A percentile compares a stretch with the other conserved stretches of the same genome.
phyloP scores from a whole-genome alignment of 2,113 vertebrate genomes.

The Pterocles burchelli region DNA sequence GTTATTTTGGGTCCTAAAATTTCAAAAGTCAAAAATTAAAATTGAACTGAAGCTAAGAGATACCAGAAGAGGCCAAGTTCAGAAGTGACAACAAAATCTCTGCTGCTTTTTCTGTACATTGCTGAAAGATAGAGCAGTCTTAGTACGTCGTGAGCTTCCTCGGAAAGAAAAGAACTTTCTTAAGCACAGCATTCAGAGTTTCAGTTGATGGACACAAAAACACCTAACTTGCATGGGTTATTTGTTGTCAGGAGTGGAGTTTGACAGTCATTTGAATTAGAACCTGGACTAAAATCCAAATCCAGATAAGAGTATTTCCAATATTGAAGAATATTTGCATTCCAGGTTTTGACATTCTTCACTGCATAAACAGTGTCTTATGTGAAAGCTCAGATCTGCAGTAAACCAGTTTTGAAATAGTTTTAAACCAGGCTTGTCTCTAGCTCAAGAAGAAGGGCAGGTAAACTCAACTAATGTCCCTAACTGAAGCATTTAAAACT shows the following conservation, averaged over 20 bases:
- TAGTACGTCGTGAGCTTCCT: not conserved
- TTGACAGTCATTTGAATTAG: not conserved
- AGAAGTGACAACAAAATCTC: not conserved
- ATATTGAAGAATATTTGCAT: slow-evolving; percentile 13
- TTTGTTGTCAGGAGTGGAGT: not conserved
- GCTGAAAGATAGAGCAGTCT: not conserved
- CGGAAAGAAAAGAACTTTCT: not conserved
- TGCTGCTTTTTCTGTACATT: not conserved
- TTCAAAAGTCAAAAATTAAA: slow-evolving; percentile 20
- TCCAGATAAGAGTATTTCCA: slow-evolving; percentile 23
- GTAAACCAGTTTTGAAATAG: not conserved
- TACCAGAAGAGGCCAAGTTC: not conserved
- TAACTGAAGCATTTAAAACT: not conserved
- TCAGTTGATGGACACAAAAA: not conserved
- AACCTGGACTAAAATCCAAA: not conserved
- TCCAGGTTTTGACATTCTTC: slow-evolving; percentile 26
- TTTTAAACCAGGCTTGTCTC: not conserved
- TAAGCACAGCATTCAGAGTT: not conserved
- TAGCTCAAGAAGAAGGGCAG: not conserved
- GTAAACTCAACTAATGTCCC: not conserved
- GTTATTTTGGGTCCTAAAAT: slow-evolving; percentile 93
- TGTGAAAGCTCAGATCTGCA: not conserved
- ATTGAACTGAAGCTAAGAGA: not conserved
- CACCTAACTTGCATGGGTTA: not conserved
- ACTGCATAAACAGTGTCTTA: not conserved